Percentiles rank a stretch among this genome's conserved stretches.
Conservation (phyloP, 2,113 vertebrate genomes). For the Cardinalis cardinalis region DNA sequence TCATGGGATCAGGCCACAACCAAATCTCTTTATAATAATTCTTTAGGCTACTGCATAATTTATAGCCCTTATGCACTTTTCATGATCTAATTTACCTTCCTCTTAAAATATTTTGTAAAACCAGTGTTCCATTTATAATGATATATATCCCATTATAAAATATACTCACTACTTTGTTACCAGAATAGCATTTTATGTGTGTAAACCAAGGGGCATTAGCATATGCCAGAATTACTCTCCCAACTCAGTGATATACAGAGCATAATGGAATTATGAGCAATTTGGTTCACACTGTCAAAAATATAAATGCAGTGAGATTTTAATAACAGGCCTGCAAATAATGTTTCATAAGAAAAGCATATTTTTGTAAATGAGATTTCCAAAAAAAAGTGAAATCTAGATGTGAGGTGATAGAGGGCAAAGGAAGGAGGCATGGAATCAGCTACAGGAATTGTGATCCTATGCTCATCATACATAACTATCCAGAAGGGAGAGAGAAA, state of each 20-base stretch:
- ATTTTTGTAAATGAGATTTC: conserved; percentile 26
- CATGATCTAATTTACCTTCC: conserved; percentile 76
- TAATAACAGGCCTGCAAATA: conserved; percentile 15
- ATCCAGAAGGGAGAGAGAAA: background rate
- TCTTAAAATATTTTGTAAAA: conserved; percentile 77
- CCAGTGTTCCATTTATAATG: conserved; percentile 69
- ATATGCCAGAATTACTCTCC: conserved; percentile 28
- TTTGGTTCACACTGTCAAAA: conserved; percentile 41
- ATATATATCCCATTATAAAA: conserved; percentile 68
- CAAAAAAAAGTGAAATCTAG: background rate
- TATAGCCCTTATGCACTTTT: conserved; percentile 72
- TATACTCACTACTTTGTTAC: conserved; percentile 46
- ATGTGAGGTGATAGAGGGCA: background rate
- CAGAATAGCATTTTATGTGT: conserved; percentile 23
- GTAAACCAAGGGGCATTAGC: conserved; percentile 31
- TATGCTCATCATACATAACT: accelerated
- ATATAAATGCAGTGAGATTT: conserved; percentile 21
- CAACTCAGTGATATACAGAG: background rate
- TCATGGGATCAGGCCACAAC: conserved; percentile 63
- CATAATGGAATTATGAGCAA: conserved; percentile 41
- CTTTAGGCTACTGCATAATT: conserved; percentile 73
- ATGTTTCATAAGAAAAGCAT: background rate
- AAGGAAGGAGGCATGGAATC: background rate
- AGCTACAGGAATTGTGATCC: background rate
- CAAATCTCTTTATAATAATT: conserved; percentile 74